Conservation (phyloP, 2,888 invertebrate genomes). For the Brenthis hecate region DNA sequence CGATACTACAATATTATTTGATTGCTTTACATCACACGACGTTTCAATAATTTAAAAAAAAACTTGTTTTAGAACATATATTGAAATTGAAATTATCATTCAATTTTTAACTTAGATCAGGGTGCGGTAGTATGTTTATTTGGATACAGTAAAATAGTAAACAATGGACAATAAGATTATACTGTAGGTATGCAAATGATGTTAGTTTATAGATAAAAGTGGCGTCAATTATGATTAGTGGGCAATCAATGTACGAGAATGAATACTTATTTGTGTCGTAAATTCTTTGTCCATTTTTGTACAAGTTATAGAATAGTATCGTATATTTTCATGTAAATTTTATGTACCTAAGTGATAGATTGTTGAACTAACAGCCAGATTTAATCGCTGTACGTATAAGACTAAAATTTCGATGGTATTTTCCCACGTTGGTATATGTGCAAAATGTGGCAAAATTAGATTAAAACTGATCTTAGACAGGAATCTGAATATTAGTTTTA, state of each 20-base stretch:
- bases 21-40: conserved; percentile 18
- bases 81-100: neutral
- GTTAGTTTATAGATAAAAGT: conserved; percentile 30
- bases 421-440: no score
- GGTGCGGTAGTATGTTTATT: neutral
- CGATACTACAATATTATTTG: conserved; percentile 28
- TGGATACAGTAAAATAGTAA: conserved; percentile 30
- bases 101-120: conserved; percentile 9
- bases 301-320: no score
- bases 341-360: no score
- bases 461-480: no score
- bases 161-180: conserved; percentile 51
- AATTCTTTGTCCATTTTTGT: no score
- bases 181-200: conserved; percentile 36
- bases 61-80: conserved; percentile 18
- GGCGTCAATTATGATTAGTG: conserved; percentile 8
- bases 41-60: conserved; percentile 11
- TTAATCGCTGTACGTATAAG: no score
- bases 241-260: neutral
- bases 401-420: no score
- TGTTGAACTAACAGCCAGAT: no score
- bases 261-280: neutral
- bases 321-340: no score
- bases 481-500: no score
- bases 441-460: no score